Evolutionary conservation across 1,140 invertebrate genomes (phyloP).

Genomic region (Glossosoma conforme): DNA sequence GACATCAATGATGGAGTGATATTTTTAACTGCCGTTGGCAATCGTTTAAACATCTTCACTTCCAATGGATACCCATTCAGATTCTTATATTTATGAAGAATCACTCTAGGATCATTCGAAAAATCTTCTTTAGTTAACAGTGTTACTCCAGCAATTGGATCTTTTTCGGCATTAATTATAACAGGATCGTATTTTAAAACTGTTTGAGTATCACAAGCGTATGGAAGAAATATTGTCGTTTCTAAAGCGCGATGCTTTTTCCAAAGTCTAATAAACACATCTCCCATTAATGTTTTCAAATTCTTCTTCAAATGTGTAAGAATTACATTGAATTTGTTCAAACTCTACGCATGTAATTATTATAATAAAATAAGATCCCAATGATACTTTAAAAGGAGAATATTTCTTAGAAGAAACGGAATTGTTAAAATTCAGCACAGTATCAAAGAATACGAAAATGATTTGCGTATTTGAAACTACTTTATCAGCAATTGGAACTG

Average conservation of each 20-base stretch:
- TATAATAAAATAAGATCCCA: conserved; percentile 13
- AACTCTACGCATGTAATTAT: background rate
- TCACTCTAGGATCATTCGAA: background rate
- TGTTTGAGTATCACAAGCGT: conserved; percentile 9
- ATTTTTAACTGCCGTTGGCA: conserved; percentile 19
- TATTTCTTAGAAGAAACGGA: too few species aligned
- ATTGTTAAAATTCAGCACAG: background rate
- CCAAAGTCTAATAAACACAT: conserved; percentile 19
- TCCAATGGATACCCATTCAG: conserved; percentile 25
- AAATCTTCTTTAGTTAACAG: conserved; percentile 11
- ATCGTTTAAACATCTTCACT: conserved; percentile 20
- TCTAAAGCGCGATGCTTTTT: conserved; percentile 15
- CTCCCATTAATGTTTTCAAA: background rate
- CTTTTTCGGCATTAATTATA: background rate
- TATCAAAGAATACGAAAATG: background rate
- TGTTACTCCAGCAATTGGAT: background rate
- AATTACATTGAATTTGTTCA: background rate
- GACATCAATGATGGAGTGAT: conserved; percentile 17
- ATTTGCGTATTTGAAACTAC: too few species aligned
- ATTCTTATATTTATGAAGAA: conserved; percentile 13
- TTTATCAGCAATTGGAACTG: too few species aligned
- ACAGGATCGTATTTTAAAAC: conserved; percentile 26
- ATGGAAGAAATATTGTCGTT: conserved; percentile 17
- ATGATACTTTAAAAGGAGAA: conserved; percentile 3
- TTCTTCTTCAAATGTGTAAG: background rate